Evolutionary conservation across 2,113 vertebrate genomes (phyloP).

Genomic region (Alethe diademata): DNA sequence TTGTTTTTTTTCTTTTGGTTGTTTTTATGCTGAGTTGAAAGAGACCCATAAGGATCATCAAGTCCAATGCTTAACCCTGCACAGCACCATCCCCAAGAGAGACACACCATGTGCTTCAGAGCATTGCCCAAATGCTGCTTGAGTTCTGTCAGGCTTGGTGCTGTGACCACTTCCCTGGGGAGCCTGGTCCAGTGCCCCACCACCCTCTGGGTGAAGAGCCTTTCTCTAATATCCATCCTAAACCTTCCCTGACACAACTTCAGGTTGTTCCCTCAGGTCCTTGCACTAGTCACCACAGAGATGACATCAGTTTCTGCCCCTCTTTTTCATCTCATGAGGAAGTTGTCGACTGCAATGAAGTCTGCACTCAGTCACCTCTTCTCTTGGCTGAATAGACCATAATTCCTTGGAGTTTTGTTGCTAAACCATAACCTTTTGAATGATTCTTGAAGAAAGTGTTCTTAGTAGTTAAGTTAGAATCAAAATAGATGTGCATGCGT

Average conservation of each 20-base stretch:
- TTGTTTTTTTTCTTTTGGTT: neutral
- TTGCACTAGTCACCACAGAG: neutral
- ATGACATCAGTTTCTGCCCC: neutral
- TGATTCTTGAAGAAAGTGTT: neutral
- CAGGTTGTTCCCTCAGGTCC: neutral
- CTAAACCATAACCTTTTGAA: neutral
- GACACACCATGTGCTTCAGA: neutral
- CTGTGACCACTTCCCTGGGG: neutral
- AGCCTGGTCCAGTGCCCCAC: neutral
- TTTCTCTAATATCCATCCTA: neutral
- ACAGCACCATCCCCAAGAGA: neutral
- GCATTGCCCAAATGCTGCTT: neutral
- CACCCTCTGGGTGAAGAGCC: neutral
- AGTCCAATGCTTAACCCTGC: neutral
- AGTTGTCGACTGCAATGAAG: neutral
- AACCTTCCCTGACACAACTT: neutral
- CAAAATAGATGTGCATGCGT: neutral
- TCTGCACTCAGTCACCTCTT: neutral
- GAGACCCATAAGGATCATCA: neutral
- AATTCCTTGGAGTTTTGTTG: neutral
- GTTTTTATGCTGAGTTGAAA: neutral
- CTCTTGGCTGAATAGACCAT: neutral
- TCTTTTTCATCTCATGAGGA: neutral
- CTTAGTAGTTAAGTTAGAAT: slow-evolving; percentile 6
- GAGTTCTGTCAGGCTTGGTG: neutral